Conservation (phyloP, 1,140 invertebrate species). For the Calephelis virginiensis region DNA sequence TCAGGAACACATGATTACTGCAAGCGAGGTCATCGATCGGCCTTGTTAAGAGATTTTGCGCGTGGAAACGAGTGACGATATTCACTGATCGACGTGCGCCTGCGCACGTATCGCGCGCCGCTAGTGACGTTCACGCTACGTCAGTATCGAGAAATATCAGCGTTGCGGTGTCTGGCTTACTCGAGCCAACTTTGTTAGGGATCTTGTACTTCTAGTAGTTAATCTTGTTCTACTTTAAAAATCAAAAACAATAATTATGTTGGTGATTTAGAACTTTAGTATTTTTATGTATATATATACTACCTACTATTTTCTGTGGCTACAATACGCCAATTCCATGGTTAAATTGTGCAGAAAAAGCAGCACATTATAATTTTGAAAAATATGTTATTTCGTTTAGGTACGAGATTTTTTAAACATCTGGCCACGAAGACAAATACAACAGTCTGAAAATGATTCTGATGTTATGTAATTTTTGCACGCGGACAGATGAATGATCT, state of each 20-base stretch:
- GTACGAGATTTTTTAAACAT: too few relatives aligned
- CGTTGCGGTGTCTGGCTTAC: neutral
- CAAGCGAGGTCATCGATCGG: slow-evolving; percentile 56
- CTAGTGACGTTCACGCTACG: slow-evolving; percentile 47
- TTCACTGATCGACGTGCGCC: slow-evolving; percentile 44
- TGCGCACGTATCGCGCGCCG: slow-evolving; percentile 49
- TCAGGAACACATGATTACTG: slow-evolving; percentile 20
- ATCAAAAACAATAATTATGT: too few relatives aligned
- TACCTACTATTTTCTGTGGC: too few relatives aligned
- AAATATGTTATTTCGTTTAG: too few relatives aligned
- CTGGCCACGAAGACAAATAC: neutral
- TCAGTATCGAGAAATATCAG: slow-evolving; percentile 41
- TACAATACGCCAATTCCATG: too few relatives aligned
- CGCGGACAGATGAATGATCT: slow-evolving; percentile 5
- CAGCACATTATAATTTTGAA: too few relatives aligned
- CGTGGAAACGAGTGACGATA: slow-evolving; percentile 47
- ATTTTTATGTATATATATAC: too few relatives aligned
- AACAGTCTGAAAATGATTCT: slow-evolving; percentile 1
- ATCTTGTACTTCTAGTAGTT: too few relatives aligned
- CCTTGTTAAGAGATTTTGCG: slow-evolving; percentile 64
- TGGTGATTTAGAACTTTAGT: too few relatives aligned
- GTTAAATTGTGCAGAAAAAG: too few relatives aligned
- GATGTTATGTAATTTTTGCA: slow-evolving; percentile 7
- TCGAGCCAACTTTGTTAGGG: too few relatives aligned
- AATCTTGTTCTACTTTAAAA: too few relatives aligned